phyloP scores from a whole-genome alignment of 2,113 vertebrate species.

The Hydrochoerus hydrochaeris region DNA sequence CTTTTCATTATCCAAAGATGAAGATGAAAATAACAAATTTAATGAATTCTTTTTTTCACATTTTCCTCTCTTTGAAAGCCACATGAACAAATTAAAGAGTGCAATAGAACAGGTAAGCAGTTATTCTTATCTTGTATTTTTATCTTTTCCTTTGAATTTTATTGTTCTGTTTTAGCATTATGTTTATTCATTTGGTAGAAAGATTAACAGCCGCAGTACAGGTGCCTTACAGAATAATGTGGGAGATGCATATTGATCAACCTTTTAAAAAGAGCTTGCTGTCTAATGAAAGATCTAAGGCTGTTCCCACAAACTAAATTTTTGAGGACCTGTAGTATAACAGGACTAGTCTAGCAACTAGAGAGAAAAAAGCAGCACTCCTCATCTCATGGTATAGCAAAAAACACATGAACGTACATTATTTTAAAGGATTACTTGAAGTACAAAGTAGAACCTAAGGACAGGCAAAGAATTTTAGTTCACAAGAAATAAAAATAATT shows the following conservation, averaged over 20 bases:
- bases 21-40: slow-evolving; percentile 96
- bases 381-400: background rate
- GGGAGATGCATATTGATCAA: background rate
- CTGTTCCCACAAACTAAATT: slow-evolving; percentile 28
- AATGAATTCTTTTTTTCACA: slow-evolving; percentile 99
- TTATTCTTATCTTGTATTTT: background rate
- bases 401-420: background rate
- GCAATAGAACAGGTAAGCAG: slow-evolving; percentile 96
- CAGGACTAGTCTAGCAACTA: slow-evolving; percentile 9
- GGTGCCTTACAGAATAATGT: background rate
- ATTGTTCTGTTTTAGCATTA: background rate
- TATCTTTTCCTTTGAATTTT: slow-evolving; percentile 53
- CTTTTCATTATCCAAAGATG: slow-evolving; percentile 94
- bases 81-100: slow-evolving; percentile 99
- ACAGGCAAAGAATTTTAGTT: slow-evolving; percentile 4
- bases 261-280: slow-evolving; percentile 28
- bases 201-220: background rate
- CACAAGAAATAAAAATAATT: slow-evolving; percentile 14
- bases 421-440: background rate
- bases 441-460: background rate
- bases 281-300: slow-evolving; percentile 17
- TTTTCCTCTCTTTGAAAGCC: slow-evolving; percentile 99
- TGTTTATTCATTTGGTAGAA: slow-evolving; percentile 46
- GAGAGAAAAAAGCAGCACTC: background rate
- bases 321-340: background rate